These are phyloP conservation scores for Argopecten irradians DNA, from an alignment of 1,140 invertebrate genomes.

Conservation along the genomic window DNA sequence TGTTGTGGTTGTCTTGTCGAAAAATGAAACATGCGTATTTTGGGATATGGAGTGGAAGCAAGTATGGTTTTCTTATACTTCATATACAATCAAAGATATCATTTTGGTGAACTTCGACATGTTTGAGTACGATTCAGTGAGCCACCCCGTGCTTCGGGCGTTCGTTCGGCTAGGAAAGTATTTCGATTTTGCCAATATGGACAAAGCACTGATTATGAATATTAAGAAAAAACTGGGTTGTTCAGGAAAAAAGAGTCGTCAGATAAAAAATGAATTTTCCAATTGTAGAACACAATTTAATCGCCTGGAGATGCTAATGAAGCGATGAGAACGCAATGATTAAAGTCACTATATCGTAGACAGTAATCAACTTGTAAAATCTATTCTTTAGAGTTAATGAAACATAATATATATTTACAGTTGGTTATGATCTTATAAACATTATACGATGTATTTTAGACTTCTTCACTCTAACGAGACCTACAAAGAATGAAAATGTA, in stretches of 20 bases:
- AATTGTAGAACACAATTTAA: neutral
- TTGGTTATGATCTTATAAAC: too few species aligned
- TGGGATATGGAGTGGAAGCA: constrained; percentile 7
- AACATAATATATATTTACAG: too few species aligned
- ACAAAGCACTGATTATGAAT: neutral
- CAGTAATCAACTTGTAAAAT: too few species aligned
- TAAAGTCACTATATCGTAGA: too few species aligned
- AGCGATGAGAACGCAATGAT: too few species aligned
- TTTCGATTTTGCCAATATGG: neutral
- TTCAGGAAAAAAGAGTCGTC: neutral
- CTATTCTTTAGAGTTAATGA: too few species aligned
- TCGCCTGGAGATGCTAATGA: neutral
- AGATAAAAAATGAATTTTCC: neutral
- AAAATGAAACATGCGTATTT: neutral
- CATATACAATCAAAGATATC: neutral
- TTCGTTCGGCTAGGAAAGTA: neutral
- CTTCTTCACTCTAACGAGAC: too few species aligned
- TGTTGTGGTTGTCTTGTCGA: neutral
- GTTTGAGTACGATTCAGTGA: neutral
- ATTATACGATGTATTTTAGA: too few species aligned
- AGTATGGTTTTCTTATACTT: neutral
- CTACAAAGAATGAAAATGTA: too few species aligned
- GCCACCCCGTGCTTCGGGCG: neutral
- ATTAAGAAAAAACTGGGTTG: neutral
- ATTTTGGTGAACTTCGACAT: neutral